Percentiles rank a stretch among this genome's conserved stretches.
These are phyloP conservation scores for Cinclus cinclus DNA, from an alignment of 2,113 vertebrate species.

Conservation along the genomic window DNA sequence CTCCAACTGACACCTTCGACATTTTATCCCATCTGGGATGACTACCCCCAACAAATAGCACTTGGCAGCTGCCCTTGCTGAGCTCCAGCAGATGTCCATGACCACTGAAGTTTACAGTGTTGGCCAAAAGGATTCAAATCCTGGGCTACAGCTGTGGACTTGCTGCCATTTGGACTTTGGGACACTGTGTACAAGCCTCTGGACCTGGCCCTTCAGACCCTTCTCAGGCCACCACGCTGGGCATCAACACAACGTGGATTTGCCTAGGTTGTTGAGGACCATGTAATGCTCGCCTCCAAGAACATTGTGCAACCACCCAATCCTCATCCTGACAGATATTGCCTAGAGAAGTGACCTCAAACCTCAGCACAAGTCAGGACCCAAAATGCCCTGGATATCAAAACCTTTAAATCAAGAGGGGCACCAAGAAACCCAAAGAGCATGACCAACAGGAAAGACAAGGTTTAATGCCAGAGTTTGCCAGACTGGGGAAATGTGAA, in stretches of 20 bases:
- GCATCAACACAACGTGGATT: rapidly evolving
- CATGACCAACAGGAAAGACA: rapidly evolving
- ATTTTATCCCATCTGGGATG: neutral
- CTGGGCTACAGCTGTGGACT: neutral
- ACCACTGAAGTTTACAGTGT: neutral
- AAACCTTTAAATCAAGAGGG: neutral
- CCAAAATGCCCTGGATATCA: neutral
- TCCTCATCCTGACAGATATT: neutral
- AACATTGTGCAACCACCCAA: rapidly evolving
- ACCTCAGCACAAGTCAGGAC: rapidly evolving
- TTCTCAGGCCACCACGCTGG: neutral
- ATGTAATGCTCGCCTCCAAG: neutral
- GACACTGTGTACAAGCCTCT: too few relatives aligned
- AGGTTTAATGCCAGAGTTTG: neutral
- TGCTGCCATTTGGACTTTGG: neutral
- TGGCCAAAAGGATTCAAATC: neutral
- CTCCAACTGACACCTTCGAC: rapidly evolving
- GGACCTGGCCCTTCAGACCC: rapidly evolving
- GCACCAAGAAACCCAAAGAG: neutral
- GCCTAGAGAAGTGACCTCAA: neutral
- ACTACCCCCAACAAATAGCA: neutral
- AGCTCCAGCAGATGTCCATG: neutral
- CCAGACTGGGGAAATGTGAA: rapidly evolving
- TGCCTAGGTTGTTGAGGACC: too few relatives aligned
- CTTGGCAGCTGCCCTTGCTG: neutral